Base-by-base conservation (phyloP, 2,113 vertebrate genomes). In the Morphnarchus princeps region DNA sequence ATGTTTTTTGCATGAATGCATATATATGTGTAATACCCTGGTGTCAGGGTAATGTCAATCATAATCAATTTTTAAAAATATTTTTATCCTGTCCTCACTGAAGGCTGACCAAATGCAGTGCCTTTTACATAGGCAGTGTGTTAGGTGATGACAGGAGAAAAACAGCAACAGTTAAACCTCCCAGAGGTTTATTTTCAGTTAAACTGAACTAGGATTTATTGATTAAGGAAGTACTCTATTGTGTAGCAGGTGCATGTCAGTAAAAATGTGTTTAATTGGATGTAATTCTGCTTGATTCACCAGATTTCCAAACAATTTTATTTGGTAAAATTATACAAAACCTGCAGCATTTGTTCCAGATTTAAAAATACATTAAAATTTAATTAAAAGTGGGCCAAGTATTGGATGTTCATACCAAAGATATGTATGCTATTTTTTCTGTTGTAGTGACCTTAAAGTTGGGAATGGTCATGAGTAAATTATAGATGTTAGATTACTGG, bases 141-240 rank as follows among this genome's bases (percentile, higher is more conserved):
- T 72, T 85, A 86, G 24, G 26, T 95, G 87, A 82, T 62, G 22
- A 31, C 10, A 86, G 74, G 57, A 95, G 74, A 21, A 86, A 83
- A 96, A 79, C 12, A 50, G 50, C 63, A 86, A 16, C 13, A 76
- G 13, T 67, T 73, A 34, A 78, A 38, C 65, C 54, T 93, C 62
- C 82, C 32, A 63, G 40, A 58, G 34, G 21, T 81, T 93, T 95
- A 12, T 84, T 93, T 97, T 86, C 78, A 91, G 24, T 96, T 94
- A 89, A 92, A 84, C 32, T 42, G n/a, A 90, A 31, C 55, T 65
- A 43, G 21, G 25, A 66, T 70, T 47, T 92, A 24, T 70, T 83
- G 62, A 82, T 63, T 69, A 95, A 89, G 19, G 50, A 49, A 26
- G 16, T 70, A 25, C 45, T 63, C 70, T 57, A 4, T 26, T 28